phyloP scores from a whole-genome alignment of 2,888 invertebrate species.

The Lasioglossum figueresi region DNA sequence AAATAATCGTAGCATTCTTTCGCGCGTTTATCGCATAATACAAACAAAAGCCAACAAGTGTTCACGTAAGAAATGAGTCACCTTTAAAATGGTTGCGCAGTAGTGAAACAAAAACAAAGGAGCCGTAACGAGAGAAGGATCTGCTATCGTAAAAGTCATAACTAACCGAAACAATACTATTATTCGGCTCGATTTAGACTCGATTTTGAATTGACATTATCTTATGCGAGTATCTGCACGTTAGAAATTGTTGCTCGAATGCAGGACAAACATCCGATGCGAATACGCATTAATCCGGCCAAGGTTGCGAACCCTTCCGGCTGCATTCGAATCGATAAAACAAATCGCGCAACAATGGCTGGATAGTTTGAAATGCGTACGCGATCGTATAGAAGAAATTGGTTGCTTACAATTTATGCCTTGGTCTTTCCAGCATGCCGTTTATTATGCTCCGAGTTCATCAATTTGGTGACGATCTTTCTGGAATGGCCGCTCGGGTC shows the following conservation, averaged over 20 bases:
- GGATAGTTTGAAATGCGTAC: neutral
- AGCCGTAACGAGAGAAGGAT: neutral
- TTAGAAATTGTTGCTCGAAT: neutral
- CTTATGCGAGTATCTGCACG: too few species aligned
- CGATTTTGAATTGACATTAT: neutral
- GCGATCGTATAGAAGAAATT: neutral
- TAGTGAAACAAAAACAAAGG: slow-evolving; percentile 36
- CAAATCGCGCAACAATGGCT: neutral
- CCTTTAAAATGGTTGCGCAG: slow-evolving; percentile 45
- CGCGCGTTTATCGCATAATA: neutral
- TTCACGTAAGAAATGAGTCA: slow-evolving; percentile 54
- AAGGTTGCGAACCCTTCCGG: slow-evolving; percentile 44
- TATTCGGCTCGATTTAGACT: neutral
- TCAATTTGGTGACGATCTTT: slow-evolving; percentile 94
- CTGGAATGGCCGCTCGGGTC: slow-evolving; percentile 97
- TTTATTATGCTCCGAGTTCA: slow-evolving; percentile 93
- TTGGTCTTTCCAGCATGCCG: slow-evolving; percentile 85
- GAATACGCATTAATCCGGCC: slow-evolving; percentile 52
- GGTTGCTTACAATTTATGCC: slow-evolving; percentile 68
- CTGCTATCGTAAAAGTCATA: neutral
- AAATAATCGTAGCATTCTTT: neutral
- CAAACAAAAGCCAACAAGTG: slow-evolving; percentile 28
- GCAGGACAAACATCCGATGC: slow-evolving; percentile 15
- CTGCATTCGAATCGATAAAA: slow-evolving; percentile 30
- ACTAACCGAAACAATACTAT: neutral